These are phyloP conservation scores for Philhelius pedissequus DNA, from an alignment of 2,888 invertebrate genomes.

Conservation along the genomic window DNA sequence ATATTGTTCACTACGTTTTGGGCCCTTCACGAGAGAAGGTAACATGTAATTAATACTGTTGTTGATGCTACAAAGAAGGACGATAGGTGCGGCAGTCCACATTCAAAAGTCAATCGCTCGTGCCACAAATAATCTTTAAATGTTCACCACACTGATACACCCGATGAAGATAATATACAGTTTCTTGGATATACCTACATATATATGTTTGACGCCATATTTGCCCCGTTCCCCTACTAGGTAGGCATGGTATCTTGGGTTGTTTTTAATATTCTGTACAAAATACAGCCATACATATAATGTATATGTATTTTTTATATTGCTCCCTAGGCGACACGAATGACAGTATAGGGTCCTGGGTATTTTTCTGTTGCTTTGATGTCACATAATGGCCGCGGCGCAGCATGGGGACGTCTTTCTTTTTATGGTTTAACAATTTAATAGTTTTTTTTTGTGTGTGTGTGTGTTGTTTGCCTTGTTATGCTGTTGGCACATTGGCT, in stretches of 20 bases:
- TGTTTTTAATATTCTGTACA: neutral
- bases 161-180: constrained; percentile 49
- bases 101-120: constrained; percentile 66
- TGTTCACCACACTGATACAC: constrained; percentile 34
- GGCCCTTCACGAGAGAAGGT: constrained; percentile 39
- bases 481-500: constrained; percentile 48
- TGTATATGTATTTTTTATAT: neutral
- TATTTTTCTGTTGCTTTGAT: constrained; percentile 40
- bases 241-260: neutral
- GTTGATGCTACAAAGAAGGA: constrained; percentile 44
- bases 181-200: constrained; percentile 8
- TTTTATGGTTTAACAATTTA: constrained; percentile 49
- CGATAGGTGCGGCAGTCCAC: constrained; percentile 31
- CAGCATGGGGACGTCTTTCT: constrained; percentile 38
- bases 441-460: constrained; percentile 11
- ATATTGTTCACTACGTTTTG: neutral
- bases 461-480: constrained; percentile 35
- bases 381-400: constrained; percentile 28
- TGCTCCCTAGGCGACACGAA: constrained; percentile 25
- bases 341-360: constrained; percentile 1
- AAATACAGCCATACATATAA: neutral
- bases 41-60: constrained; percentile 66
- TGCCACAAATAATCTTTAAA: constrained; percentile 63
- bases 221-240: constrained; percentile 30
- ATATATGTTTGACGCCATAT: constrained; percentile 56